Evolutionary conservation across 2,797 vertebrate species (phyloP), one percentile per base, ranked within the genome.

Genomic region (Valencia hispanica): DNA sequence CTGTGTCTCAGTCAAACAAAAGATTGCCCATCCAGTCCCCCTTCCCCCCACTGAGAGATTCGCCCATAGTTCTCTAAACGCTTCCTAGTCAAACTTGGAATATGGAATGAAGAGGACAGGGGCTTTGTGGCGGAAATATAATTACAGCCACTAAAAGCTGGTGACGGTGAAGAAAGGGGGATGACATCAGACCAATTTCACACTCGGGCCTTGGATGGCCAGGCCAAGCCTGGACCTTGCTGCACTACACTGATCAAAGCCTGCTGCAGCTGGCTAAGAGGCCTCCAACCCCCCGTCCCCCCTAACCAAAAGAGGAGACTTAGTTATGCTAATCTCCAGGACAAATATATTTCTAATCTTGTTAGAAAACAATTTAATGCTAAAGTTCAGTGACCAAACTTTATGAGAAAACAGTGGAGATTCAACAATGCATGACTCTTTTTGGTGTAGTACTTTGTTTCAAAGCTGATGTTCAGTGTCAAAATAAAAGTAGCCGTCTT

Each of bases 291-390:
- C 15, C 53, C 7, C 25, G 12, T 10, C 59, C 11, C 1, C 30
- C 15, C 45, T 22, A 53, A 95, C 94, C 95, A 85, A 83, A 86
- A 85, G 57, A 75, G 94, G 95, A 94, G 95, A 96, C 95, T 97
- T 97, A 96, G 96, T 95, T 98, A 98, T 97, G 97, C 97, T 99
- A 99, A 99, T 98, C 97, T 98, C 96, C 97, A 97, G 97, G 97
- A 97, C 97, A 99, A 99, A 98, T 98, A 98, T 98, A 98, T 99
- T 99, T 50, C 97, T 99, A 99, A 99, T 99, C 98, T 99, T 97
- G 97, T 99, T 99, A 99, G 96, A 97, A 98, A 97, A 99, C 98
- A 99, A 98, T 97, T 97, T 98, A 98, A 98, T 97, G 96, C 97
- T 86, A 89, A 95, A 96, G 96, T 96, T 96, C 96, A 96, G 95